Conservation (phyloP, 2,113 vertebrate species). For the Herpetotheres cachinnans region DNA sequence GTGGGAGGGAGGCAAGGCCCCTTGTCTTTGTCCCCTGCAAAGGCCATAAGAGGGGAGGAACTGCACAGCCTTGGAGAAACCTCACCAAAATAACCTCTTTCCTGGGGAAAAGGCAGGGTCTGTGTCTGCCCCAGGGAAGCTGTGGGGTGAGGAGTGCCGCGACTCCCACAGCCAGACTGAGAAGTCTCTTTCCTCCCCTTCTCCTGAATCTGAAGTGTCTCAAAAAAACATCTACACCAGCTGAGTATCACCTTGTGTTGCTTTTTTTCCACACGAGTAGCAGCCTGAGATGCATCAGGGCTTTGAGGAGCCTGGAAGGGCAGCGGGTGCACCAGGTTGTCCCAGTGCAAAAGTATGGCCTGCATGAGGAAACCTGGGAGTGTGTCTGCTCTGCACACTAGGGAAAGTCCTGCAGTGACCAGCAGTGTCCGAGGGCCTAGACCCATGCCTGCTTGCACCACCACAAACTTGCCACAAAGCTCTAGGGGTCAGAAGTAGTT, state of each 20-base stretch:
- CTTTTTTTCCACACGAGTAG: rapidly evolving
- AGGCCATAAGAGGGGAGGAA: background rate
- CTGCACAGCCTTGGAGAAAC: background rate
- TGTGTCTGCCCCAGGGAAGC: background rate
- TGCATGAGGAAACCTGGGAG: background rate
- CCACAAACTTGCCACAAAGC: background rate
- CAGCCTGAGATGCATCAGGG: background rate
- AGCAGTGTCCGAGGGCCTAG: background rate
- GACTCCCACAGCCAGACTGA: background rate
- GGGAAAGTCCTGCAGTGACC: background rate
- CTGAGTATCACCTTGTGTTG: background rate
- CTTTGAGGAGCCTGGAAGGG: background rate
- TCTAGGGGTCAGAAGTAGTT: background rate
- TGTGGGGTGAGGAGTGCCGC: background rate
- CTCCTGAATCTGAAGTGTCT: background rate
- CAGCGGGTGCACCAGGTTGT: background rate
- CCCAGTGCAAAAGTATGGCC: background rate
- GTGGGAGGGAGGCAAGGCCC: background rate
- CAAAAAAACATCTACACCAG: rapidly evolving
- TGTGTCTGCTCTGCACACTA: rapidly evolving
- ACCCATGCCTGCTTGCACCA: background rate
- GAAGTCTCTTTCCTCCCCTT: background rate
- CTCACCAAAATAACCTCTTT: background rate
- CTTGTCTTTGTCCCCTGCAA: background rate
- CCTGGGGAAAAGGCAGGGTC: background rate